Evolutionary conservation across 2,888 invertebrate genomes (phyloP).

Genomic region (Aromia moschata): DNA sequence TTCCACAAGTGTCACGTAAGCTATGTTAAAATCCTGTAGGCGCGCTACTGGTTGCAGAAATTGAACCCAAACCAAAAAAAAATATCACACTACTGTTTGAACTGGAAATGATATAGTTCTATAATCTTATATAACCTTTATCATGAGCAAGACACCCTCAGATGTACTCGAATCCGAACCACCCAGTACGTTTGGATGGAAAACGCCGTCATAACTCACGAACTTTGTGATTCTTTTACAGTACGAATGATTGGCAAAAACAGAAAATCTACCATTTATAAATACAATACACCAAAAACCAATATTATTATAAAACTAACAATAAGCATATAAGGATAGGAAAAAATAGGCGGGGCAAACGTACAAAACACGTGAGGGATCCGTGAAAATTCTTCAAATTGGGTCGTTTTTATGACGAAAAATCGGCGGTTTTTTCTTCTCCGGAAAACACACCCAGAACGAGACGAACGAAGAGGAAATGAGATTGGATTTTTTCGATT

Average conservation of each 20-base stretch:
- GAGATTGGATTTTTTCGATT: neutral
- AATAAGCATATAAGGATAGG: slow-evolving; percentile 33
- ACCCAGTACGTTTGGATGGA: too few relatives aligned
- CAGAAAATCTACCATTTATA: slow-evolving; percentile 44
- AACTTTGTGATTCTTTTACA: slow-evolving; percentile 39
- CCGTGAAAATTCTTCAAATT: neutral
- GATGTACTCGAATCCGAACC: too few relatives aligned
- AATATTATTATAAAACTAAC: slow-evolving; percentile 39
- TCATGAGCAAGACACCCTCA: too few relatives aligned
- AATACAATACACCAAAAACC: slow-evolving; percentile 43
- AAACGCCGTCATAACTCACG: too few relatives aligned
- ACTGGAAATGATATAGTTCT: too few relatives aligned
- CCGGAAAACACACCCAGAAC: too few relatives aligned
- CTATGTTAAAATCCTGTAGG: too few relatives aligned
- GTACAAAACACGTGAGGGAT: slow-evolving; percentile 28
- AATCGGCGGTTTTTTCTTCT: neutral
- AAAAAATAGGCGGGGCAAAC: slow-evolving; percentile 35
- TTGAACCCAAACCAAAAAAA: too few relatives aligned
- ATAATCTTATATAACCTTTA: too few relatives aligned
- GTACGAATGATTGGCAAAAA: slow-evolving; percentile 47
- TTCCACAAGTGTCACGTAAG: too few relatives aligned
- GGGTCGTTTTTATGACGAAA: slow-evolving; percentile 13
- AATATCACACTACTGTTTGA: too few relatives aligned
- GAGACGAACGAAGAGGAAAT: neutral
- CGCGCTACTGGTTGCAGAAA: too few relatives aligned